Evolutionary conservation across 2,113 vertebrate genomes (phyloP), one percentile per base, ranked within the genome.

Genomic region (Chaetops frenatus): DNA sequence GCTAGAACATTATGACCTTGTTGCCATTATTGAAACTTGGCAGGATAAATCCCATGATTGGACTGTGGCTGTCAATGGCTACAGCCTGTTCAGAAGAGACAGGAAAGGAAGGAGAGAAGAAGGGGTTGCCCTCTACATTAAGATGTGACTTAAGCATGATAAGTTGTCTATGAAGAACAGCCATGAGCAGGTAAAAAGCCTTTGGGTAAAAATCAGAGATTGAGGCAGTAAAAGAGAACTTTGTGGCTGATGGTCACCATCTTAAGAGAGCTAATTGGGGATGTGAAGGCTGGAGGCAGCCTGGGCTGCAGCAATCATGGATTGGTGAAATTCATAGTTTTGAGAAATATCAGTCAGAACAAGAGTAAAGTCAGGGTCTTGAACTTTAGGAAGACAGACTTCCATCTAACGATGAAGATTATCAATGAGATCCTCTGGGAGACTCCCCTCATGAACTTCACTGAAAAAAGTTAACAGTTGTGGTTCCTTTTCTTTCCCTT

Each of bases 401-500:
- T 62, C 10, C 65, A 62, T 29, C 20, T 54, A 21, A 35, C 7
- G 24, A 29, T 29, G 24, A 56, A 54, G 24, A 21, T 10, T 62
- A 24, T 29, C 40, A 54, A 4, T 54, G 13, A 15, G 18, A 24
- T 53, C 28, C 33, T 23, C 28, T 60, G 6, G 33, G 13, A 62
- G 28, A 47, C 8, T 54, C 5, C 7, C n/a, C 15, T 38, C 17
- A 65, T 17, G 20, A 48, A 45, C 66, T 88, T 78, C 24, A 88
- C 21, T 20, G n/a, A 74, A 79, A 48, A 88, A 0, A 1, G 5
- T 66, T 79, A 50, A 29, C 3, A 35, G 10, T 12, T 45, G 7
- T n/a, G 51, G 2, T 0, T 1, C 31, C 40, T 71, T 1, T 58
- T 9, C 28, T 50, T 44, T 12, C 20, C 8, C 6, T 71, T 87